Conservation (phyloP, 2,113 vertebrate genomes). For the Anarrhichthys ocellatus region DNA sequence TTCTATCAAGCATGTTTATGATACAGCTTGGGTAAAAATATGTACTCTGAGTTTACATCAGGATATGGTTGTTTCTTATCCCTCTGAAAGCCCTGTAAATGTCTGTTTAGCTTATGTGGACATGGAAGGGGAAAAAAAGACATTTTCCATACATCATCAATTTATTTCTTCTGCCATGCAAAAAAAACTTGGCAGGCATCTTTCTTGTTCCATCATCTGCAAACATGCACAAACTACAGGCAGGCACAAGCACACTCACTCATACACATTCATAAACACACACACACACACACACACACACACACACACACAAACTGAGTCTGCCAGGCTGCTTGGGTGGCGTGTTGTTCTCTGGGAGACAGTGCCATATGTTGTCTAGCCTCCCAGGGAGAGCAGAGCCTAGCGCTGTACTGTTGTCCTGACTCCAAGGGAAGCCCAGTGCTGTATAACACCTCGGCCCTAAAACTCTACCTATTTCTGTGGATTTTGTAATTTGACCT, state of each 20-base stretch:
- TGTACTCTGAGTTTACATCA: constrained; percentile 17
- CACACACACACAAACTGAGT: constrained; percentile 33
- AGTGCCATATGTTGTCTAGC: constrained; percentile 86
- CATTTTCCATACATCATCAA: constrained; percentile 22
- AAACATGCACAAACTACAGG: constrained; percentile 42
- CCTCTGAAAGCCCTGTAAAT: constrained; percentile 16
- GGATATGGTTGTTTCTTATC: constrained; percentile 25
- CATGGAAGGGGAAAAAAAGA: constrained; percentile 15
- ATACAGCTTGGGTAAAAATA: constrained; percentile 19
- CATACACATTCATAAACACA: background rate
- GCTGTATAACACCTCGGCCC: constrained; percentile 16
- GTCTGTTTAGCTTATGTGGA: constrained; percentile 30
- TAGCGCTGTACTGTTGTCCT: constrained; percentile 56
- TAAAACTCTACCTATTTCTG: constrained; percentile 3
- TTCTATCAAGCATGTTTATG: constrained; percentile 15
- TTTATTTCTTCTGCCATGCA: constrained; percentile 32
- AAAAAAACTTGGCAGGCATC: constrained; percentile 41
- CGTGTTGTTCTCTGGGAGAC: constrained; percentile 82
- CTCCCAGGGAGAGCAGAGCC: constrained; percentile 69
- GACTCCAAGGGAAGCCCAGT: constrained; percentile 49
- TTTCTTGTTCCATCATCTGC: constrained; percentile 35
- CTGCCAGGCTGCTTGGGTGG: constrained; percentile 78
- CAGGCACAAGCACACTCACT: constrained; percentile 11
- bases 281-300: constrained; percentile 31
- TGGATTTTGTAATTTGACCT: background rate